A percentile compares a stretch with the other conserved stretches of the same genome.
These are phyloP conservation scores for Enteromius viviparus DNA, from an alignment of 2,797 vertebrate species.

Conservation along the genomic window DNA sequence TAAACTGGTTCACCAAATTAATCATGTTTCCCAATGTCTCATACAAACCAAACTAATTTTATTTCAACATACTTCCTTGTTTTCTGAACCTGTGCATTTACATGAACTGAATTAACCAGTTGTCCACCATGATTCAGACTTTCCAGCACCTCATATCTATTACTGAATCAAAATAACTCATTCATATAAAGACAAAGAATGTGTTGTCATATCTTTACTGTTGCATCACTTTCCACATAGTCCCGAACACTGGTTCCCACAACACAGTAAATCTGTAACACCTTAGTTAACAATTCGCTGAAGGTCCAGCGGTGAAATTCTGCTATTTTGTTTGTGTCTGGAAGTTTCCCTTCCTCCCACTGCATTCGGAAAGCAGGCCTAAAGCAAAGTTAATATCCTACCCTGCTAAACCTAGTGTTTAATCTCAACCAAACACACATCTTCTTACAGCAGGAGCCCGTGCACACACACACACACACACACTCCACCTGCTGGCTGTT, in stretches of 20 bases:
- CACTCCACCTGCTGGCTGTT: slow-evolving; percentile 39
- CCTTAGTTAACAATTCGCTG: neutral
- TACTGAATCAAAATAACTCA: neutral
- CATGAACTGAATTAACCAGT: neutral
- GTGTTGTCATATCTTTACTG: neutral
- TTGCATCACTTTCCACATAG: neutral
- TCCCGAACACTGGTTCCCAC: neutral
- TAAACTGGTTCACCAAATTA: neutral
- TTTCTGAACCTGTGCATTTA: neutral
- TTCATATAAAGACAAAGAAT: neutral
- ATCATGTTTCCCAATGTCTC: neutral
- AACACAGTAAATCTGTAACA: neutral
- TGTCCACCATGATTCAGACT: neutral
- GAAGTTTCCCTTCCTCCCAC: neutral
- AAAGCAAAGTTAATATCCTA: slow-evolving; percentile 15
- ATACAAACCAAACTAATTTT: neutral
- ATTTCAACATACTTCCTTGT: neutral
- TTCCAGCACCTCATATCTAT: neutral
- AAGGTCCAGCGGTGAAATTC: neutral
- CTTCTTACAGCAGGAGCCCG: neutral
- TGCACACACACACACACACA: slow-evolving; percentile 28
- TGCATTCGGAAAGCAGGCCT: slow-evolving; percentile 3
- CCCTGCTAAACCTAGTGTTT: slow-evolving; percentile 25
- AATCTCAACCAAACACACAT: slow-evolving; percentile 41
- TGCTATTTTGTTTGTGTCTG: neutral